Evolutionary conservation across 2,888 invertebrate species (phyloP).

Genomic region (Megamerina dolium): DNA sequence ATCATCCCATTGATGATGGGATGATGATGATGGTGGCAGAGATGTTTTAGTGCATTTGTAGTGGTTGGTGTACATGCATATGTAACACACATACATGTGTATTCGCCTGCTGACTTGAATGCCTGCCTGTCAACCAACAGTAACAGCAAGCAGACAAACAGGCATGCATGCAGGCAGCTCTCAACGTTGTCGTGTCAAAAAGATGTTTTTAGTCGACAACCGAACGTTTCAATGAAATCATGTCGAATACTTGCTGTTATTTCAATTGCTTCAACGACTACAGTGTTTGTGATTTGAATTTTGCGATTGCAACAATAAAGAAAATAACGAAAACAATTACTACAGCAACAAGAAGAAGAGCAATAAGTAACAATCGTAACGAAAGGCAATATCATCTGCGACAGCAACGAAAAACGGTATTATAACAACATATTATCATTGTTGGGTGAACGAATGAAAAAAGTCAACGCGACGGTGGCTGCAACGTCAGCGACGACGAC

Average conservation of each 20-base stretch:
- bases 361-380: slow-evolving; percentile 27
- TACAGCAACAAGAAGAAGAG: slow-evolving; percentile 4
- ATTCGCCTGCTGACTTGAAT: slow-evolving; percentile 22
- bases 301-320: slow-evolving; percentile 1
- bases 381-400: slow-evolving; percentile 12
- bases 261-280: too few species aligned
- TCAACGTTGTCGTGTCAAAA: slow-evolving; percentile 49
- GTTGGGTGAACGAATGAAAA: too few species aligned
- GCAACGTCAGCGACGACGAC: too few species aligned
- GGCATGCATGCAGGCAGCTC: too few species aligned
- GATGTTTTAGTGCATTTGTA: slow-evolving; percentile 3
- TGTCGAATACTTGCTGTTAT: slow-evolving; percentile 37
- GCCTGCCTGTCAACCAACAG: too few species aligned
- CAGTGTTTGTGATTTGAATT: neutral
- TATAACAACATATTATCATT: too few species aligned
- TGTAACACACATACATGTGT: slow-evolving; percentile 12
- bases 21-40: too few species aligned
- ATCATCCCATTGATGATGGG: too few species aligned
- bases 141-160: too few species aligned
- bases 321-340: too few species aligned
- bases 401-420: neutral
- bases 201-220: slow-evolving; percentile 50
- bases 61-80: slow-evolving; percentile 18
- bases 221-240: slow-evolving; percentile 47
- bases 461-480: too few species aligned